Percentiles rank a stretch among this genome's conserved stretches.
phyloP scores from a whole-genome alignment of 2,113 vertebrate species.

The Hydropotes inermis region DNA sequence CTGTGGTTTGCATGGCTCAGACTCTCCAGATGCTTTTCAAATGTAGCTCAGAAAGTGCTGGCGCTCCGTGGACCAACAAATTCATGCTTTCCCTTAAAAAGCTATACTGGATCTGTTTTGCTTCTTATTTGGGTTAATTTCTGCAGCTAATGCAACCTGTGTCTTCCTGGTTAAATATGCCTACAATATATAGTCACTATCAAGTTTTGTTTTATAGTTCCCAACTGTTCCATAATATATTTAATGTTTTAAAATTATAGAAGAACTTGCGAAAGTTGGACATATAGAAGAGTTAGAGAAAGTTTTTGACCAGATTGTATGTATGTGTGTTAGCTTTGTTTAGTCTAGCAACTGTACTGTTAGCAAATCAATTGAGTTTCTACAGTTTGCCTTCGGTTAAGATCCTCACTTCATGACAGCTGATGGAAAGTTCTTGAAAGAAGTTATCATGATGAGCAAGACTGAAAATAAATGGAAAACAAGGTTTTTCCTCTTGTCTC shows the following conservation, averaged over 20 bases:
- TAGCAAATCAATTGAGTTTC: conserved; percentile 12
- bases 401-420: not conserved
- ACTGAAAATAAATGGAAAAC: conserved; percentile 6
- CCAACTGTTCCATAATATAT: not conserved
- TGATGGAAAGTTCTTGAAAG: conserved; percentile 69
- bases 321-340: not conserved
- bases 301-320: not conserved
- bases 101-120: not conserved
- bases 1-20: not conserved
- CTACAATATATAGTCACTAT: not conserved
- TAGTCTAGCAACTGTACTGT: conserved; percentile 1
- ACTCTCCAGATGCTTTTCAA: not conserved
- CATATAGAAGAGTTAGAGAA: not conserved
- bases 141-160: not conserved
- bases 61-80: not conserved
- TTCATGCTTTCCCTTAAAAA: not conserved
- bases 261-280: not conserved
- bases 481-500: not conserved
- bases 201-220: not conserved
- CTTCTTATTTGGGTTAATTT: conserved; percentile 6
- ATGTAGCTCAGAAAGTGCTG: not conserved
- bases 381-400: conserved; percentile 39
- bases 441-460: conserved; percentile 43
- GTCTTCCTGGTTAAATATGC: conserved; percentile 25
- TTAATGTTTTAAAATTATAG: conserved; percentile 17